phyloP scores from a whole-genome alignment of 2,888 invertebrate genomes.

The Sipha maydis region DNA sequence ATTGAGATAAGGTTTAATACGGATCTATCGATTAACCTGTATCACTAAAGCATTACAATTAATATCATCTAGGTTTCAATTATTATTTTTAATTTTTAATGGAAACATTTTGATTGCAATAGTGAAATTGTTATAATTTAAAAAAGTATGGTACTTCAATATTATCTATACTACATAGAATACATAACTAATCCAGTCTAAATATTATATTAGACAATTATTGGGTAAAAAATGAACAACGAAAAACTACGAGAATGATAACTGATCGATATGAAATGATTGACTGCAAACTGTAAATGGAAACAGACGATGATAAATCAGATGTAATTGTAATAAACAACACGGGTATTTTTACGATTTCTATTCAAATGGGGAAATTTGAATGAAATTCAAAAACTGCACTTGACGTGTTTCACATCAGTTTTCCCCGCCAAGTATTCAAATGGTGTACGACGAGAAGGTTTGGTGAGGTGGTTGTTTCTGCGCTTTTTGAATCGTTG shows the following conservation, averaged over 20 bases:
- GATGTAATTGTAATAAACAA: no score
- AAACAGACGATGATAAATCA: neutral
- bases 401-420: no score
- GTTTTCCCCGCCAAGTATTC: no score
- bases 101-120: neutral
- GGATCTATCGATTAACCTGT: conserved; percentile 16
- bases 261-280: neutral
- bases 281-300: neutral
- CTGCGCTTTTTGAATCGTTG: no score
- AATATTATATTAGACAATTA: neutral
- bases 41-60: conserved; percentile 30
- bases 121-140: conserved; percentile 6
- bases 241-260: neutral
- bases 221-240: no score
- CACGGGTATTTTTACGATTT: no score
- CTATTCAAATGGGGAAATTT: no score
- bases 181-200: neutral
- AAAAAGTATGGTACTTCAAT: neutral
- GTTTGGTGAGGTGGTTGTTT: no score
- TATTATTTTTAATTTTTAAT: no score
- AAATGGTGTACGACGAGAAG: no score
- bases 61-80: conserved; percentile 25
- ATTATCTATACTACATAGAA: neutral
- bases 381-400: no score
- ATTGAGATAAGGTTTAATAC: conserved; percentile 13